Percentiles rank a stretch among this genome's conserved stretches.
Evolutionary conservation across 2,888 invertebrate species (phyloP).

Genomic region (Apotomis capreana): DNA sequence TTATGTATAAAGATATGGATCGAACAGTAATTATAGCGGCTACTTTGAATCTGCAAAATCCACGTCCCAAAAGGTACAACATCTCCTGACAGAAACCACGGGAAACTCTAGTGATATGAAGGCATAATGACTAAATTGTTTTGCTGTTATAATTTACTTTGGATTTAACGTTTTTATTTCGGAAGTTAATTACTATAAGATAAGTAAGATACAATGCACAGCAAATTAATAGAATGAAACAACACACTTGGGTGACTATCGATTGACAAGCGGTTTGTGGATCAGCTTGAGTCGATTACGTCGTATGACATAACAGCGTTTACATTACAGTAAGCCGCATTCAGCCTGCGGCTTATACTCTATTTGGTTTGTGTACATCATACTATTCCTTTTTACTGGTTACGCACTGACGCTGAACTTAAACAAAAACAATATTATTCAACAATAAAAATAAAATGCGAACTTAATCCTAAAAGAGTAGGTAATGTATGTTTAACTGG

Average conservation of each 20-base stretch:
- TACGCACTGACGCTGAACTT: background rate
- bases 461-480: too few species aligned
- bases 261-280: slow-evolving; percentile 7
- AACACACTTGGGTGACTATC: background rate
- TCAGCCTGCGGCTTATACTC: background rate
- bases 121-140: too few species aligned
- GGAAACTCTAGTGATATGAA: too few species aligned
- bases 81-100: too few species aligned
- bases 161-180: slow-evolving; percentile 10
- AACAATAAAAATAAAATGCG: too few species aligned
- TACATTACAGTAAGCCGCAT: slow-evolving; percentile 27
- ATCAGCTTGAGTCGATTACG: slow-evolving; percentile 18
- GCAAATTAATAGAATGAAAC: too few species aligned
- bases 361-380: background rate
- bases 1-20: too few species aligned
- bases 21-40: too few species aligned
- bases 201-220: slow-evolving; percentile 10
- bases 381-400: background rate
- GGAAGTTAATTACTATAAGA: slow-evolving; percentile 22
- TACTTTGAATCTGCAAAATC: too few species aligned
- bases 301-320: slow-evolving; percentile 30
- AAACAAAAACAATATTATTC: background rate
- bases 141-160: background rate
- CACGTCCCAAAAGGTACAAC: too few species aligned
- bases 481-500: too few species aligned